Evolutionary conservation across 2,888 invertebrate species (phyloP), one percentile per base, ranked within the genome.

Genomic region (Drosophila quinaria): DNA sequence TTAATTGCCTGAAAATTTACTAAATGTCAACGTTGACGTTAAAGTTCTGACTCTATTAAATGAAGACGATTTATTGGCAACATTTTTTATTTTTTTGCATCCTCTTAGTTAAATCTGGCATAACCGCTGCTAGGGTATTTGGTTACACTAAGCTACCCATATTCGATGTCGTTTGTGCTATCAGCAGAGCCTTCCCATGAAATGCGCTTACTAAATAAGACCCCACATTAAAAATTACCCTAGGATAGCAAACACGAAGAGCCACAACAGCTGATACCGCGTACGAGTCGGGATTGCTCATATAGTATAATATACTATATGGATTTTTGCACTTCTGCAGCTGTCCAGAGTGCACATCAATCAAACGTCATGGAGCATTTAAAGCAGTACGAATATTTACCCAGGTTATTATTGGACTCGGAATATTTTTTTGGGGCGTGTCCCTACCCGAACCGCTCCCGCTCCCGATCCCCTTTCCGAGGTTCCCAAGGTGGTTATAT

Each of bases 341-440:
- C 89, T 84, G 87, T 80, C 84, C 78, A 52, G 58, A 56, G 65
- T 22, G 47, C 62, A 83, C 87, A 86, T 86, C 90, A 86, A 90
- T 90, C 86, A 86, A 90, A 89, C 74, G 86, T 80, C 89, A 84
- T 63, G 79, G 67, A 70, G 66, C 71, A 78, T 74, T 85, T 86
- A 74, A 86, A 83, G 88, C 86, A 79, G 70, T 65, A 64, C 17
- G 47, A 58, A 41, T 79, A 62, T 70, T 66, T 49, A 49, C 68
- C 59, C 67, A 59, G 72, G 63, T 75, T 86, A 86, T 75, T 79
- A 79, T 81, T 61, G 65, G 79, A 73, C 58, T 64, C 51, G 17
- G 51, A 55, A 29, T 50, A 15, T 41, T 25, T 33, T 60, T 31
- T 68, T 47, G 50, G 74, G 84, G 81, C 81, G 89, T 83, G 79